Conservation (phyloP, 2,113 vertebrate genomes). For the Thamnaconus septentrionalis region DNA sequence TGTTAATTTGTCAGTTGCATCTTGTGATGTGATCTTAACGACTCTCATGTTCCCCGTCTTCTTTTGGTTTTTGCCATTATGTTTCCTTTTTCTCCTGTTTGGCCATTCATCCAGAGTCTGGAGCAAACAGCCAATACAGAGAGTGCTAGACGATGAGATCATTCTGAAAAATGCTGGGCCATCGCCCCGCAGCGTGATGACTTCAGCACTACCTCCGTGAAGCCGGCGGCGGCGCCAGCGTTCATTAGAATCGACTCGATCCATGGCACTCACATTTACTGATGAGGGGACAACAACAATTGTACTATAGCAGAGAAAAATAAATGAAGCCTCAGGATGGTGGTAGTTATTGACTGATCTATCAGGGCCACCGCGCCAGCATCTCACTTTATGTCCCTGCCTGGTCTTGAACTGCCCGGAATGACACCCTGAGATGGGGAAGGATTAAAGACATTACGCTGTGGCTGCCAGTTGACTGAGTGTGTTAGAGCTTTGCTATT, state of each 20-base stretch:
- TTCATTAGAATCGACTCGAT: slow-evolving; percentile 37
- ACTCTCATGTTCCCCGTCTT: neutral
- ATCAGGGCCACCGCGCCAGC: slow-evolving; percentile 33
- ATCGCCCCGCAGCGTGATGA: neutral
- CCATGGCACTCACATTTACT: slow-evolving; percentile 18
- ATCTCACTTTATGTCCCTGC: slow-evolving; percentile 47
- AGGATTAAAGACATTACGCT: slow-evolving; percentile 14
- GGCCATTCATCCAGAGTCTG: too few species aligned
- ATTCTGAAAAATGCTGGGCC: neutral
- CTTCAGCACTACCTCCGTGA: slow-evolving; percentile 5
- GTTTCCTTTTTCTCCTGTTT: neutral
- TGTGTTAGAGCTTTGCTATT: neutral
- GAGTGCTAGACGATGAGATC: neutral
- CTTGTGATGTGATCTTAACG: too few species aligned
- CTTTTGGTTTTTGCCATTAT: neutral
- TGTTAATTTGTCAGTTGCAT: too few species aligned
- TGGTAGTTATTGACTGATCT: slow-evolving; percentile 36
- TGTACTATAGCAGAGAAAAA: slow-evolving; percentile 17
- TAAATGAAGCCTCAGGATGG: slow-evolving; percentile 29
- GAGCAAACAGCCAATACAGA: neutral
- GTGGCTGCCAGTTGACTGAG: neutral
- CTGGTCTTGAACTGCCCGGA: slow-evolving; percentile 4
- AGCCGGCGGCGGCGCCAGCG: neutral
- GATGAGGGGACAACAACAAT: slow-evolving; percentile 12
- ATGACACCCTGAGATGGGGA: slow-evolving; percentile 19